Evolutionary conservation across 2,797 vertebrate genomes (phyloP), one percentile per base, ranked within the genome.

Genomic region (Parambassis ranga): DNA sequence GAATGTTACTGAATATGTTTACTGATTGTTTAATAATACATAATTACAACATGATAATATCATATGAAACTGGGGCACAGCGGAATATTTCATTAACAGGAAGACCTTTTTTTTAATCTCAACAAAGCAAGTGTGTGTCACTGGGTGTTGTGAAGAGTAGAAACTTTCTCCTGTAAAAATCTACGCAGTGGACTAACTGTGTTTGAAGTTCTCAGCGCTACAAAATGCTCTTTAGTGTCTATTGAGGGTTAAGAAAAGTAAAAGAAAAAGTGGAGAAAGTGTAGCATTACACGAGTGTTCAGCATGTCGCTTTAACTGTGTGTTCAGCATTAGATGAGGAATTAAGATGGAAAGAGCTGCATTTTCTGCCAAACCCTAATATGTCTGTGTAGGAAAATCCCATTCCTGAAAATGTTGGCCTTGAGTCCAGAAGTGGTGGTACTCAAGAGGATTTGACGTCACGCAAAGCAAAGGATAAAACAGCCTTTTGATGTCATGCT

Each of bases 401-500:
- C 59, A 36, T 70, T 75, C 47, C 36, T 51, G 26, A n/a, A 69
- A 80, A 65, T 68, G 44, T 31, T 37, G 66, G 63, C 50, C 56
- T 5, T 43, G 60, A 32, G 60, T 73, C 66, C 64, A 65, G 66
- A 68, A 78, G 51, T 62, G 58, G 59, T 44, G 16, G 19, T 33
- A 38, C 71, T 75, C 28, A 1, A 68, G 60, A 59, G 78, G 72
- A 82, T 83, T 85, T 83, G 66, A 82, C 53, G 36, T 87, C 61
- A 82, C 3, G 7, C 55, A 62, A 63, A 75, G 57, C 56, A 51
- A 10, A 10, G 74, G 64, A 86, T 83, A 58, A 87, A 83, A 71
- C 42, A 2, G 30, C 53, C 78, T 89, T n/a, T 87, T 88, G 77
- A 86, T 84, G 75, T 77, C 70, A 59, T 26, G 58, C 44, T 74